A percentile compares a stretch with the other conserved stretches of the same genome.
Conservation (phyloP, 2,797 vertebrate genomes). For the Chloroceryle amazona region DNA sequence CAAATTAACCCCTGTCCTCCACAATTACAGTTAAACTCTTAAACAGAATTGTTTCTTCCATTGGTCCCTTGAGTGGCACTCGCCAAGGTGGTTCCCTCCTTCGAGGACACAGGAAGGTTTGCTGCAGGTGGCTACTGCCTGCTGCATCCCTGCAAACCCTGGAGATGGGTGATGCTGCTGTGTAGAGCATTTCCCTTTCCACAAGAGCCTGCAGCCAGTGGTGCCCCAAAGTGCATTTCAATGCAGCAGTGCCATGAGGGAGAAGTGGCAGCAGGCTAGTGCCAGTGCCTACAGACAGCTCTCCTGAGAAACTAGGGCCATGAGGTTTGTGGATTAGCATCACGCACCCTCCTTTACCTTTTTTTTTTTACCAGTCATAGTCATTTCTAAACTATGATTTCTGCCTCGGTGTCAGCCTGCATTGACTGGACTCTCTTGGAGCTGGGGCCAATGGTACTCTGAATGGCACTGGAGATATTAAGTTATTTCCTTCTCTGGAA, state of each 20-base stretch:
- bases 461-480: slow-evolving; percentile 43
- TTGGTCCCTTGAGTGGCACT: background rate
- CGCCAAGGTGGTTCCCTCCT: background rate
- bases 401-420: background rate
- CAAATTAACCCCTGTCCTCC: slow-evolving; percentile 70
- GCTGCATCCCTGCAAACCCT: background rate
- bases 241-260: background rate
- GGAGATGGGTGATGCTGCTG: background rate
- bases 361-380: background rate
- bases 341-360: background rate
- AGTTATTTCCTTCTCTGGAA: slow-evolving; percentile 18
- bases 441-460: background rate
- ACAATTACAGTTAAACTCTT: slow-evolving; percentile 68
- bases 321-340: background rate
- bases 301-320: background rate
- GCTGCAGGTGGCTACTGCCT: background rate
- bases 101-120: background rate
- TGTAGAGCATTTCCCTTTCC: background rate
- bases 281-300: background rate
- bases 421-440: slow-evolving; percentile 5
- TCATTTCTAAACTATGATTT: background rate
- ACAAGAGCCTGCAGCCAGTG: accelerated
- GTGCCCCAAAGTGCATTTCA: background rate
- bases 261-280: background rate
- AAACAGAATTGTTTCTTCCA: slow-evolving; percentile 36